Conservation (phyloP, 2,797 vertebrate species). For the Synanceia verrucosa region DNA sequence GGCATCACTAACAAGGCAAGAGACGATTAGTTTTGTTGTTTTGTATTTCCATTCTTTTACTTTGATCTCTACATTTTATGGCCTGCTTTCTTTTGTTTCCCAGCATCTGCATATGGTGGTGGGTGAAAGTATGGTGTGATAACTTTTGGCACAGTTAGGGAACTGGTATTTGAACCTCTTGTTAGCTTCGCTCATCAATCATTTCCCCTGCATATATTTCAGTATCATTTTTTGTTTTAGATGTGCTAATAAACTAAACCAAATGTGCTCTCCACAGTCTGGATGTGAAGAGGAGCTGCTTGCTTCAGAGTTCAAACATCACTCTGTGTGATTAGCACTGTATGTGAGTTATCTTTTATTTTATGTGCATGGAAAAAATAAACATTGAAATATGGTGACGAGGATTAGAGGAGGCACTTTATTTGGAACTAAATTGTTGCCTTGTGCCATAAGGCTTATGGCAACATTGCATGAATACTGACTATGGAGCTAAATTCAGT, state of each 20-base stretch:
- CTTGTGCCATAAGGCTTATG: no score
- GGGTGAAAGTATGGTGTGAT: slow-evolving; percentile 9
- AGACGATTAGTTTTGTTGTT: slow-evolving; percentile 2
- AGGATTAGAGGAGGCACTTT: slow-evolving; percentile 1
- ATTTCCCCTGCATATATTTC: neutral
- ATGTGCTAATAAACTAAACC: slow-evolving; percentile 15
- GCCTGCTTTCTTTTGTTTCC: slow-evolving; percentile 33
- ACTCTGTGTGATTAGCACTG: slow-evolving; percentile 5
- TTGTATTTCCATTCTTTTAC: slow-evolving; percentile 11
- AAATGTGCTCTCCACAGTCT: neutral
- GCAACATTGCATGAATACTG: slow-evolving; percentile 16
- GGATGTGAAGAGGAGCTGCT: neutral
- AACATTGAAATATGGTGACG: slow-evolving; percentile 20
- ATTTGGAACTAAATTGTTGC: slow-evolving; percentile 6
- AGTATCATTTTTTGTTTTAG: neutral
- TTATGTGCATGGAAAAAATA: neutral
- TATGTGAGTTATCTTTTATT: slow-evolving; percentile 10
- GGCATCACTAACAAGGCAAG: slow-evolving; percentile 29
- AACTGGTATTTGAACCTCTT: neutral
- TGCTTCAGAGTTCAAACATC: slow-evolving; percentile 6
- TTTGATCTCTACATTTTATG: slow-evolving; percentile 43
- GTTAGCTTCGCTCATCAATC: slow-evolving; percentile 3
- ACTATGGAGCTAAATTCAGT: slow-evolving; percentile 14
- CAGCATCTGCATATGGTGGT: slow-evolving; percentile 2
- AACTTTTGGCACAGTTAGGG: neutral